Base-by-base conservation (phyloP, 2,113 vertebrate genomes). In the Ailurus styani region DNA sequence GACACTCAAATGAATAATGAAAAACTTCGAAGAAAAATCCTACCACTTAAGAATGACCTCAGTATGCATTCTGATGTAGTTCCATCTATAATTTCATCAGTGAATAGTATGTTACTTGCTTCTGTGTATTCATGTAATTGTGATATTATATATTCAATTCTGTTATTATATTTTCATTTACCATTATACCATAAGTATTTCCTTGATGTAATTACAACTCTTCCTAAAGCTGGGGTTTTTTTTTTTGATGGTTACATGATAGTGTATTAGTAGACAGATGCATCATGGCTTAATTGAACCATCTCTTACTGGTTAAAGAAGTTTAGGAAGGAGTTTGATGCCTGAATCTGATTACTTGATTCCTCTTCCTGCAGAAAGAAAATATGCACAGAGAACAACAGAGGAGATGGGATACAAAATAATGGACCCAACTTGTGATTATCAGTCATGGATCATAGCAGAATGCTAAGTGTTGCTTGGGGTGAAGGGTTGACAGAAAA, bases 301-400 rank as follows among this genome's bases (percentile, higher is more conserved):
- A 7, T 42, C 21, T 94, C 31, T 96, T 91, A 47, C 18, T 81
- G 18, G n/a, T 90, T 87, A 90, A 45, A 97, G 34, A 87, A 96
- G 31, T 42, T n/a, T 11, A 66, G 29, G 60, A 50, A 60, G 5
- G 23, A 60, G 23, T 40, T 86, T 78, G 27, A 40, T 77, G 57
- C 54, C 47, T 78, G 31, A 85, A 79, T 83, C 29, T 82, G 54
- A 75, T 57, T 91, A 50, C 25, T 84, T 15, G 21, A 21, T 34
- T 4, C 54, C 20, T 18, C 21, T 90, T 84, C 15, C 57, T 96
- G 10, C 81, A 84, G 47, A 70, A 57, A n/a, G 84, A 84, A 91
- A 84, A 57, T 68, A 77, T 11, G 17, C 57, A 64, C 42, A 77
- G 75, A 66, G 64, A 96, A 66, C 7, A 85, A 20, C 20, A 93